Conservation (phyloP, 2,113 vertebrate species). For the Ellobius talpinus region DNA sequence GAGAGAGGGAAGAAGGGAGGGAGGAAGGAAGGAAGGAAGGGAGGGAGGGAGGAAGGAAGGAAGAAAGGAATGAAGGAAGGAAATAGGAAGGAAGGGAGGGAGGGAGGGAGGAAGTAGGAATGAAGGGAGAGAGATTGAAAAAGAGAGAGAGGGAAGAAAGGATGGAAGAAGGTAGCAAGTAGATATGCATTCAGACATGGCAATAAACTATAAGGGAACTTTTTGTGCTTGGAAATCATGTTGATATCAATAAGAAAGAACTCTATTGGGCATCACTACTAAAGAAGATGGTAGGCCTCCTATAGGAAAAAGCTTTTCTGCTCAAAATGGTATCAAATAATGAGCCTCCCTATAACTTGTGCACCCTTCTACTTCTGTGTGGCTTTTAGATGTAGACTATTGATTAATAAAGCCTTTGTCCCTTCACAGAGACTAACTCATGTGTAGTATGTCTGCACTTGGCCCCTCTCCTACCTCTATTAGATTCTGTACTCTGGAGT, state of each 20-base stretch:
- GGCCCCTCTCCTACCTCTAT: background rate
- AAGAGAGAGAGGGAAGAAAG: background rate
- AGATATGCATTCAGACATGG: background rate
- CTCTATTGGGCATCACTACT: background rate
- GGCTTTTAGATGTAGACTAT: background rate
- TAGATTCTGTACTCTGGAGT: background rate
- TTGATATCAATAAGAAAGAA: background rate
- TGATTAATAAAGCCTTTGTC: background rate
- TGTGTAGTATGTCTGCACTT: background rate
- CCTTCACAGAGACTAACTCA: background rate
- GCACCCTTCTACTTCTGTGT: background rate
- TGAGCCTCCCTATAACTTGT: background rate
- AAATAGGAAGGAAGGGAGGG: no score
- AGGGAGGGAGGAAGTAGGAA: no score
- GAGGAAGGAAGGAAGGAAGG: background rate
- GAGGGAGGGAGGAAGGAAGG: no score
- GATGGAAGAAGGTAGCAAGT: background rate
- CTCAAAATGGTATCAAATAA: background rate
- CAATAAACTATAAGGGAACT: background rate
- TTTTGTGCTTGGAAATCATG: background rate
- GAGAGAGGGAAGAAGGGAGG: no score
- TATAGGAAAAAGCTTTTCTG: background rate
- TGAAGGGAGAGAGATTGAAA: background rate
- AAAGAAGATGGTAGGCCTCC: background rate
- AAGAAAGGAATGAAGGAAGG: background rate